Evolutionary conservation across 2,797 vertebrate species (phyloP).

Genomic region (Peromyscus attwateri): DNA sequence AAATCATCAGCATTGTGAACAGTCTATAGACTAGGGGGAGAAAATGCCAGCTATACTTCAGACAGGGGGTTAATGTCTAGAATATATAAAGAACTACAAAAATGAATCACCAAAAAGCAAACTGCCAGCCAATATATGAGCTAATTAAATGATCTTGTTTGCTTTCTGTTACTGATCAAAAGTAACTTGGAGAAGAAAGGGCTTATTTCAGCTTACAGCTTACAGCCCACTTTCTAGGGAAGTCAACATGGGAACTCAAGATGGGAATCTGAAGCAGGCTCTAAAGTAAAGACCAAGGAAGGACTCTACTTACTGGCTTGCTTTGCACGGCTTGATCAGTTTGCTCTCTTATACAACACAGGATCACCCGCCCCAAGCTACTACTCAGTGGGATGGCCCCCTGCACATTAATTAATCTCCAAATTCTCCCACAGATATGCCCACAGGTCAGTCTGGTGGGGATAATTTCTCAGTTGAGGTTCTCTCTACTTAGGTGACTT

Average conservation of each 20-base stretch:
- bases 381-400: background rate
- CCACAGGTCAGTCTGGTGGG: background rate
- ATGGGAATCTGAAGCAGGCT: background rate
- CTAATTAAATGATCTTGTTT: background rate
- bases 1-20: background rate
- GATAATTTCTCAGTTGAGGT: too few relatives aligned
- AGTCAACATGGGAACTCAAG: background rate
- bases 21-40: background rate
- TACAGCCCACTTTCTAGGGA: background rate
- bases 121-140: background rate
- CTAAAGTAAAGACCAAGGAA: background rate
- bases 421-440: background rate
- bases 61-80: background rate
- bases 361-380: background rate
- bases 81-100: background rate
- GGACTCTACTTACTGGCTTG: background rate
- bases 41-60: background rate
- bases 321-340: background rate
- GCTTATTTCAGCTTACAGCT: background rate
- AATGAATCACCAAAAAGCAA: background rate
- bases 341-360: background rate
- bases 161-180: background rate
- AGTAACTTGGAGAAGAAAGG: background rate
- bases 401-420: background rate
- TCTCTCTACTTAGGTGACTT: too few relatives aligned